Evolutionary conservation across 1,140 invertebrate genomes (phyloP).

Genomic region (Drosophila lacteicornis): DNA sequence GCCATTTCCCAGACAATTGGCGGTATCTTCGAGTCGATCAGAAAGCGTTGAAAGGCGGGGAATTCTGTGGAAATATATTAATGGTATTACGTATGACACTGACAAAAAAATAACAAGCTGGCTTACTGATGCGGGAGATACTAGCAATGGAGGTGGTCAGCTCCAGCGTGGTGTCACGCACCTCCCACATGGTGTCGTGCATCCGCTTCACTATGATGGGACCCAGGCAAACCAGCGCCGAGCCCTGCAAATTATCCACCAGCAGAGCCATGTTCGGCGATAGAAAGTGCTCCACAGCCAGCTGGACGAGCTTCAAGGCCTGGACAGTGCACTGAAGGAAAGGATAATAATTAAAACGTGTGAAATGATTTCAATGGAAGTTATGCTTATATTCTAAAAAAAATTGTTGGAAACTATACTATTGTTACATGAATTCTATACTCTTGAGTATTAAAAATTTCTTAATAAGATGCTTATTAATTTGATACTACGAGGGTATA

Average conservation of each 20-base stretch:
- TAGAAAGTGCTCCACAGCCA: slow-evolving; percentile 90
- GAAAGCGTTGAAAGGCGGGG: slow-evolving; percentile 90
- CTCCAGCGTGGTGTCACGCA: slow-evolving; percentile 90
- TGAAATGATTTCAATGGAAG: too few relatives aligned
- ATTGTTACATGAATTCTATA: too few relatives aligned
- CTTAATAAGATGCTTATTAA: too few relatives aligned
- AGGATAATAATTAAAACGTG: neutral
- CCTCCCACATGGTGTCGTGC: slow-evolving; percentile 90
- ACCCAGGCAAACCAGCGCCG: slow-evolving; percentile 88
- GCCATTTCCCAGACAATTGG: slow-evolving; percentile 88
- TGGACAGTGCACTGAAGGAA: slow-evolving; percentile 88
- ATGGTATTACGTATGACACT: neutral
- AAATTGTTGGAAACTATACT: too few relatives aligned
- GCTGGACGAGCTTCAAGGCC: slow-evolving; percentile 88
- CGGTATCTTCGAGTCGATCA: slow-evolving; percentile 88
- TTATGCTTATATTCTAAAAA: neutral
- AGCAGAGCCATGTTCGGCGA: slow-evolving; percentile 90
- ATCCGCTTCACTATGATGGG: slow-evolving; percentile 89
- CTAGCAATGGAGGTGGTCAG: slow-evolving; percentile 88
- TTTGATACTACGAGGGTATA: too few relatives aligned
- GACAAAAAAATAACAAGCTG: slow-evolving; percentile 62
- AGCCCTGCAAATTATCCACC: slow-evolving; percentile 88
- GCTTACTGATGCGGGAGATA: slow-evolving; percentile 89
- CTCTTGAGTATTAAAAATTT: too few relatives aligned
- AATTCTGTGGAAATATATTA: slow-evolving; percentile 87